Base-by-base conservation (phyloP, 2,797 vertebrate species). In the Rhinogobio ventralis region DNA sequence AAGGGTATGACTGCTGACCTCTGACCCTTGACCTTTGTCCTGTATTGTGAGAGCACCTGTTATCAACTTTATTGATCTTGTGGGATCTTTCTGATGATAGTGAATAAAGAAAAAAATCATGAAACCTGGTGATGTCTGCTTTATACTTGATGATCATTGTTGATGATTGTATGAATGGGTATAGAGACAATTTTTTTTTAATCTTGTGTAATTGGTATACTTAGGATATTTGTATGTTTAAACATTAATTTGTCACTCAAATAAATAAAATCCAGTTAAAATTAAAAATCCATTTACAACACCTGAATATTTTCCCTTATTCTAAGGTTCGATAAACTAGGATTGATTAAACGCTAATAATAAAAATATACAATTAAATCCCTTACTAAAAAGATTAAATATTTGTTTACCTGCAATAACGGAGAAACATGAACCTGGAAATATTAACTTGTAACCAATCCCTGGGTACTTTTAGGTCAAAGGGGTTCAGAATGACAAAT, bases 11-110 rank as follows among this genome's bases (percentile, higher is more conserved):
- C 64, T 75, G 67, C 73, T 74, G 79, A 87, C 83, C 91, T 89
- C 92, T 91, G 93, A 92, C 87, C 91, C 87, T 89, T 89, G 86
- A 92, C 90, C 93, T 94, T 92, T 93, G 94, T 95, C 93, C 92
- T 93, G 93, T 95, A 94, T 93, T 92, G 93, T 95, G 93, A 94
- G 91, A 94, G 93, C 93, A 94, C 92, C 93, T 93, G 93, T 95
- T 93, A 93, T 94, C 92, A 92, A 94, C 66, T 94, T 94, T 94
- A 94, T 92, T 90, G 92, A 91, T 95, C 90, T 91, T 91, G 93
- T 93, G 93, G 93, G 91, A 93, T 94, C 94, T 94, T 92, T 93
- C 93, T 94, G 93, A 94, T 89, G 87, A 93, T 94, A 91, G 93
- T 93, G 92, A 96, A 94, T 94, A 95, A 95, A 95, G 92, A 57